Base-by-base conservation (phyloP, 2,888 invertebrate genomes). In the Balanococcus diminutus region DNA sequence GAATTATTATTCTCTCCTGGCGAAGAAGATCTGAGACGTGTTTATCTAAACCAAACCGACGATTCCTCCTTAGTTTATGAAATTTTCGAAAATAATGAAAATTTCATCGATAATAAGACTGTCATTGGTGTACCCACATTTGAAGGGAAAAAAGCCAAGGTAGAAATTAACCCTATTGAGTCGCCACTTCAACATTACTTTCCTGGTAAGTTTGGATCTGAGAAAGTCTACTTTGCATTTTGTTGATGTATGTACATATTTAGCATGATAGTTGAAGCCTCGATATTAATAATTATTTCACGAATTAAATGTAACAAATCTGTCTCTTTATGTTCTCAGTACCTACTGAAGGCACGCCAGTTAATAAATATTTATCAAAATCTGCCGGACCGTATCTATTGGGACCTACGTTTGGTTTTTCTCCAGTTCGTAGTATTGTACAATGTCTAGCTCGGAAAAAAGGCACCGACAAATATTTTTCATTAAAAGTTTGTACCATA, bases 341-440 rank as follows among this genome's bases (percentile, higher is more conserved):
- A 9, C 84, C 84, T 16, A 4, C 22, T 39, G 84, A 84, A 67
- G 84, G 84, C n/a, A 84, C 84, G 0, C 67, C 36, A 31, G 67
- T 84, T 16, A 31, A 61, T 61, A 84, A 84, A 61, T 84, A 67
- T 32, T 25, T 22, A 39, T 28, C 61, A 0, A 84, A 84, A 72
- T 67, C 67, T 6, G 94, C 94, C 87, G 94, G 95, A 0, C 93
- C 93, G 56, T 95, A 93, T 89, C 90, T 94, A 79, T 89, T 95
- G 81, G 95, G 95, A 1, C 93, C 94, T 32, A 92, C 93, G 88
- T 90, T 94, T 39, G 94, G 94, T 0, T 93, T 93, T 6, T 94
- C 94, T 87, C 95, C 95, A 16, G 95, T 95, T 0, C 92, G 93
- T 89, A 94, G 94, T 89, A 94, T 95, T 88, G 93, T 94, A 5